Base-by-base conservation (phyloP, 2,888 invertebrate species). In the Molanna angustata region DNA sequence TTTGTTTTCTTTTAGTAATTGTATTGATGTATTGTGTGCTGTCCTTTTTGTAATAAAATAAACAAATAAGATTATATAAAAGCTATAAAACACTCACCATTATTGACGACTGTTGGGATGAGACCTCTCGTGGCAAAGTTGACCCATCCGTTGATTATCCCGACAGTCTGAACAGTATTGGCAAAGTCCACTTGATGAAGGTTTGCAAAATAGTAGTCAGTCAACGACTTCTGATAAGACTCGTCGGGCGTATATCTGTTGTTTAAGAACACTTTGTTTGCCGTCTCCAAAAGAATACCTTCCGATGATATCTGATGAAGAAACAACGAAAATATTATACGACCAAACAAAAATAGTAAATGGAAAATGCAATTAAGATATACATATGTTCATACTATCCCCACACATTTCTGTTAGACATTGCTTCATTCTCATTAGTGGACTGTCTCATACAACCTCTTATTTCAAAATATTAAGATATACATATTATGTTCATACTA, bases 101-200 rank as follows among this genome's bases (percentile, higher is more conserved):
- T 65, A 20, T 75, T 72, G 11, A 84, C 65, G 50, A 86, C 66
- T 13, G 67, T 63, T 0, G 72, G 67, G 45, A 88, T 83, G 4
- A 77, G 67, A 7, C 82, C 80, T 14, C 71, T 69, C 0, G 86
- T 87, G 13, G 71, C 69, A 1, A 68, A 63, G 2, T 65, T 69
- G 2, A 82, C 80, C 85, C 85, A 87, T 2, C 65, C 63, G 62
- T 88, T 87, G 21, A 88, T 81, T 0, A 60, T 52, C 2, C 66
- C 60, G 0, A 76, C 72, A 0, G 82, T 69, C 4, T 55, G 58
- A 0, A 61, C 59, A 0, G 74, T 59, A 49, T 83, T 67, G 1
- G 55, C 60, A 60, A 84, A 85, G 65, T 85, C 74, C 0, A 83
- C 57, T 2, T 64, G 62, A 4, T 66, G 63, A 0, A 84, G 61